Conservation (phyloP, 2,888 invertebrate species). For the Mamestra brassicae region DNA sequence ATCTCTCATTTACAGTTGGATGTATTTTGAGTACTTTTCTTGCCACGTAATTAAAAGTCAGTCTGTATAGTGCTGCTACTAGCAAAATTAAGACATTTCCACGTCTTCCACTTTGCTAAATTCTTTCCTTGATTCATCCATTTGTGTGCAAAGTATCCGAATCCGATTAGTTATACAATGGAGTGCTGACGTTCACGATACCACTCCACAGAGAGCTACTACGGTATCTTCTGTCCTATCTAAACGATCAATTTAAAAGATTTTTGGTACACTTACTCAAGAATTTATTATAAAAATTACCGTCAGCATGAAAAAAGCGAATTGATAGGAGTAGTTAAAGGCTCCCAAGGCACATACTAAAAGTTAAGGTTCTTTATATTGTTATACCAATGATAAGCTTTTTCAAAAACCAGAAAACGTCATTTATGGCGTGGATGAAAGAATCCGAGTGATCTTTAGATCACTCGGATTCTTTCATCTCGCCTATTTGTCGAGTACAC, state of each 20-base stretch:
- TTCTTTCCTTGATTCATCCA: constrained; percentile 16
- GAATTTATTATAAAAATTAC: constrained; percentile 4
- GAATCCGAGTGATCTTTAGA: not conserved
- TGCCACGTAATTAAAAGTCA: not conserved
- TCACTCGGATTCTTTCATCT: not conserved
- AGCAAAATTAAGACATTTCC: constrained; percentile 13
- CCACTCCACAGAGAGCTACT: not conserved
- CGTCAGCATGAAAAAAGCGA: constrained; percentile 26
- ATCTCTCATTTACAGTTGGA: not conserved
- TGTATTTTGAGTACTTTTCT: not conserved
- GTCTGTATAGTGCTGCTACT: not conserved
- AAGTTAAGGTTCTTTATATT: constrained; percentile 5
- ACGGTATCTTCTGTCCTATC: constrained; percentile 22
- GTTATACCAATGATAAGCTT: constrained; percentile 25
- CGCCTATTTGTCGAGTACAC: not conserved
- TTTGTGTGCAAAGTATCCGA: constrained; percentile 49
- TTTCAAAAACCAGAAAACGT: not conserved
- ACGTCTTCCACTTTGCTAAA: constrained; percentile 12
- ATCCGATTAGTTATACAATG: constrained; percentile 34
- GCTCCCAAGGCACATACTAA: not conserved
- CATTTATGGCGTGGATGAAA: too few species aligned
- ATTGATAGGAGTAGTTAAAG: constrained; percentile 24
- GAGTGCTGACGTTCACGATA: constrained; percentile 33
- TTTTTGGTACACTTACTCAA: constrained; percentile 10
- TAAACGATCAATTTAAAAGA: constrained; percentile 27